phyloP scores from a whole-genome alignment of 2,797 vertebrate genomes.

The Leptatherina wallacei region DNA sequence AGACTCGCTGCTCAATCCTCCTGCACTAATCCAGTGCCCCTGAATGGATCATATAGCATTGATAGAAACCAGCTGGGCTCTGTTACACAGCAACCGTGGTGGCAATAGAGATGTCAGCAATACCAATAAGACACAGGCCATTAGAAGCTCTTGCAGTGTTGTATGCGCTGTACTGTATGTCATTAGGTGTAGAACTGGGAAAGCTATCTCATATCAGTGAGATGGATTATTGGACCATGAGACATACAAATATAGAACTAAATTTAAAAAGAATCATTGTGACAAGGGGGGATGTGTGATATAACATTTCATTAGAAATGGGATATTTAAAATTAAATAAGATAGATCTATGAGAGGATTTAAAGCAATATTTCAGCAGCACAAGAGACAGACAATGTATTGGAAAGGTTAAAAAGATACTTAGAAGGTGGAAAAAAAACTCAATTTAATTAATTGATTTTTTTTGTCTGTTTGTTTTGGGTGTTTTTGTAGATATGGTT shows the following conservation, averaged over 20 bases:
- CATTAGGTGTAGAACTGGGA: constrained; percentile 19
- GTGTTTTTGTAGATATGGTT: too few species aligned
- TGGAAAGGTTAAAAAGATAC: neutral
- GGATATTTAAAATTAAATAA: neutral
- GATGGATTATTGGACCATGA: neutral
- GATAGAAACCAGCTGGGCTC: constrained; percentile 64
- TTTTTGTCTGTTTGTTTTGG: too few species aligned
- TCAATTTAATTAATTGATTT: too few species aligned
- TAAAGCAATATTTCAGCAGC: neutral
- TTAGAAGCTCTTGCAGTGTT: constrained; percentile 31
- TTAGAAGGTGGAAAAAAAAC: neutral
- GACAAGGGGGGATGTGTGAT: neutral
- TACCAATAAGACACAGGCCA: constrained; percentile 63
- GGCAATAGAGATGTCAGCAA: constrained; percentile 61
- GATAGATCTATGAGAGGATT: neutral
- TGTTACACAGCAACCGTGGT: constrained; percentile 52
- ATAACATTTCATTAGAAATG: neutral
- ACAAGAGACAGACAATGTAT: neutral
- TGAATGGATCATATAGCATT: constrained; percentile 58
- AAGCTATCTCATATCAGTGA: constrained; percentile 2
- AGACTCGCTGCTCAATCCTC: constrained; percentile 63
- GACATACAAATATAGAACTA: neutral
- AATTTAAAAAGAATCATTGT: neutral
- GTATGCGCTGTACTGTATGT: constrained; percentile 33
- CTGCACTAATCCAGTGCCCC: constrained; percentile 49